Base-by-base conservation (phyloP, 2,797 vertebrate genomes). In the Cynodonichthys magdalenae region DNA sequence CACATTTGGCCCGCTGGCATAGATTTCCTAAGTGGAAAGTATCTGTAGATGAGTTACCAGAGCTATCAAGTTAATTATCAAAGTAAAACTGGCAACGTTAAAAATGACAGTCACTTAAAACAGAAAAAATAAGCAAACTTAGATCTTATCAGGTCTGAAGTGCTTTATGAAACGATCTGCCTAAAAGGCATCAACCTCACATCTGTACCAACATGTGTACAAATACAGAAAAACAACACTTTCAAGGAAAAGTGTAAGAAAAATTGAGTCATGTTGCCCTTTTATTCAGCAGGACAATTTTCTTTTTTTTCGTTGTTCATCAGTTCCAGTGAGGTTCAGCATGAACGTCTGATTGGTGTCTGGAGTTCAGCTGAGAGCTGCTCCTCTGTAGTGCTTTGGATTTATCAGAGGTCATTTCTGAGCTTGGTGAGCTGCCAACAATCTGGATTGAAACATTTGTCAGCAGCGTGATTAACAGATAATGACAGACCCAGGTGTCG, bases 391-490 rank as follows among this genome's bases (percentile, higher is more conserved):
- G 68, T 53, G 34, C 52, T 8, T 20, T 77, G 77, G 84, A 89
- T 93, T 90, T 85, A 92, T 90, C 79, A 74, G 59, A 75, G 81
- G 79, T 82, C 75, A 78, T 79, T 89, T 73, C 73, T 80, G 79
- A 74, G 77, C 81, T 82, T 80, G 81, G 90, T 82, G 71, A 28
- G 66, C 83, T 85, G 85, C 85, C 84, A 87, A 80, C 66, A 52
- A 57, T 79, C 74, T 34, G 78, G 79, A 90, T 90, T 91, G 87
- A 89, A 90, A 86, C 63, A 76, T 82, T 79, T 68, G 74, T 90
- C 85, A 81, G 83, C 75, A 46, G 63, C 41, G 51, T 92, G 92
- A 93, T 92, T 92, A 91, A 92, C 85, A 79, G 79, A 84, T 90
- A 90, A 92, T 89, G 90, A 90, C 87, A 87, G 86, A 83, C 80